Conservation (phyloP, 2,797 vertebrate genomes). For the Psittacula derbiana region DNA sequence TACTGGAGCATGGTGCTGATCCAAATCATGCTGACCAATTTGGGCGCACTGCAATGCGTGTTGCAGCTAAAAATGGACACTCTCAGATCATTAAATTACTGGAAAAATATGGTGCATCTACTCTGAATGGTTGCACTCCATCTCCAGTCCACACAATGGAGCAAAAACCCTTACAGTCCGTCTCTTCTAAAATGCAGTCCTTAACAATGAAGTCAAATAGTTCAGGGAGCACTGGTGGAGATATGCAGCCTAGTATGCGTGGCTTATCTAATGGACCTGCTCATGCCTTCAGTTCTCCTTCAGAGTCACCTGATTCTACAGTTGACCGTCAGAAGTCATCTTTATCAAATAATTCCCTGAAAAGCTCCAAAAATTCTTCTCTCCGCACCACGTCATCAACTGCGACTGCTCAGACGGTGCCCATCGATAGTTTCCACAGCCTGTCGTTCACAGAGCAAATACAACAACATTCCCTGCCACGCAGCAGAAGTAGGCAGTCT, state of each 20-base stretch:
- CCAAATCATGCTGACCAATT: conserved; percentile 98
- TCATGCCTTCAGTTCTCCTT: conserved; percentile 95
- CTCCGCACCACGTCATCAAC: conserved; percentile 95
- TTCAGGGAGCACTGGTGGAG: conserved; percentile 93
- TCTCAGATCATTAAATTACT: conserved; percentile 91
- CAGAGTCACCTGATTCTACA: conserved; percentile 94
- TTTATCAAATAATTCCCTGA: conserved; percentile 95
- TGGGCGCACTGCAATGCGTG: conserved; percentile 95
- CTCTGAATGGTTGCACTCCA: conserved; percentile 89
- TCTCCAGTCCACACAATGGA: conserved; percentile 97
- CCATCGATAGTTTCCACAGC: conserved; percentile 94
- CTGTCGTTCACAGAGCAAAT: conserved; percentile 96
- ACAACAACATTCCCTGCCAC: conserved; percentile 96
- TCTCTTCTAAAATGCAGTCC: conserved; percentile 89
- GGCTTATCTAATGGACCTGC: conserved; percentile 88
- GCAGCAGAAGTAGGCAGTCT: conserved; percentile 94
- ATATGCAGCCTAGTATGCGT: conserved; percentile 85
- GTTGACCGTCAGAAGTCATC: conserved; percentile 96
- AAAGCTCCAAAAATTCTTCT: conserved; percentile 97
- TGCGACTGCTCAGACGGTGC: conserved; percentile 95
- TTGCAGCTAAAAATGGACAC: conserved; percentile 97
- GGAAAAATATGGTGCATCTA: conserved; percentile 93
- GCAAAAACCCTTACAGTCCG: conserved; percentile 84
- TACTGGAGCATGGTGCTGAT: conserved; percentile 93
- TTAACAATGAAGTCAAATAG: conserved; percentile 95